Conservation (phyloP, 2,797 vertebrate genomes). For the Pempheris klunzingeri region DNA sequence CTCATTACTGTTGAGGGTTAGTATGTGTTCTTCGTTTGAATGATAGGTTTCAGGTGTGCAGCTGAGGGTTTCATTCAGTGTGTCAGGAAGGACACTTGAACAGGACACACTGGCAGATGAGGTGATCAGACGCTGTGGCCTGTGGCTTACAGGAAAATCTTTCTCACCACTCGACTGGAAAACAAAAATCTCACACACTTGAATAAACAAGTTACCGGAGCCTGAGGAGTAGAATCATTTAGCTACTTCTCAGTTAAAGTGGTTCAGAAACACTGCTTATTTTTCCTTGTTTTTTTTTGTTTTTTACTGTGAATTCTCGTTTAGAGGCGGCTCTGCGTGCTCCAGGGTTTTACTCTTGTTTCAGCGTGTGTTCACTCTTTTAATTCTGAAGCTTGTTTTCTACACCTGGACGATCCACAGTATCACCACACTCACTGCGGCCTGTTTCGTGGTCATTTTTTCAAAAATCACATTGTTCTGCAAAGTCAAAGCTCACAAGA, state of each 20-base stretch:
- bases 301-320: neutral
- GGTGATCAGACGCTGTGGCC: conserved; percentile 34
- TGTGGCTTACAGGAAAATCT: conserved; percentile 36
- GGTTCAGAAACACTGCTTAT: conserved; percentile 42
- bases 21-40: conserved; percentile 13
- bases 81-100: conserved; percentile 66
- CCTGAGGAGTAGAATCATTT: conserved; percentile 29
- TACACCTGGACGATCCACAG: conserved; percentile 20
- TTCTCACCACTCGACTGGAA: conserved; percentile 5
- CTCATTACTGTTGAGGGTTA: conserved; percentile 8
- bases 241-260: conserved; percentile 47
- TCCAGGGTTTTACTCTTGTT: neutral
- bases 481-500: conserved; percentile 35
- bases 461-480: conserved; percentile 27
- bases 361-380: neutral
- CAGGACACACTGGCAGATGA: conserved; percentile 28
- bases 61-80: conserved; percentile 26
- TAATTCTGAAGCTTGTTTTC: neutral
- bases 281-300: no score
- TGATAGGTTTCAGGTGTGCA: conserved; percentile 22
- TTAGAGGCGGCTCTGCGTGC: neutral
- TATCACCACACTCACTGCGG: conserved; percentile 14
- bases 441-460: neutral
- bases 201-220: conserved; percentile 52
- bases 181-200: conserved; percentile 29